Percentiles rank a stretch among this genome's conserved stretches.
Conservation (phyloP, 1,140 invertebrate species). For the Hyles vespertilio region DNA sequence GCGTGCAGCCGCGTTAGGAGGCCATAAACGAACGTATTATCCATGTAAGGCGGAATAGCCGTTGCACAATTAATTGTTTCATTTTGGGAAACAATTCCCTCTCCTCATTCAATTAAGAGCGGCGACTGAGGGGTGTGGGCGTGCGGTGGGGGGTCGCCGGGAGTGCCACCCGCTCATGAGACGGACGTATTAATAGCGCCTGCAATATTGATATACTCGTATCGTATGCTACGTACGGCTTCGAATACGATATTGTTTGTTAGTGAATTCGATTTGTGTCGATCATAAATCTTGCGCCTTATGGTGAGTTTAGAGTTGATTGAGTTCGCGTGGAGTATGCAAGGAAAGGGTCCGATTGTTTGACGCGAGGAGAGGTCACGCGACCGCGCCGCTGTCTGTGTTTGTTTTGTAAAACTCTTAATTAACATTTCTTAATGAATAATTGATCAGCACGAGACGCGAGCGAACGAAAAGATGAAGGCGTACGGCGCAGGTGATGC, state of each 20-base stretch:
- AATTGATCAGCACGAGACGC: constrained; percentile 44
- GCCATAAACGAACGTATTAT: constrained; percentile 75
- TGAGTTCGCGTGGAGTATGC: constrained; percentile 51
- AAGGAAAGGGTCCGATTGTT: constrained; percentile 29
- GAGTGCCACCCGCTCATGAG: constrained; percentile 59
- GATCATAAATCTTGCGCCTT: constrained; percentile 75
- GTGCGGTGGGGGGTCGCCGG: constrained; percentile 23
- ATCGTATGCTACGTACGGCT: constrained; percentile 65
- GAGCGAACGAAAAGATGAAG: constrained; percentile 32
- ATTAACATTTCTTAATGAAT: constrained; percentile 41
- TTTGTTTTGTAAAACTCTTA: constrained; percentile 26
- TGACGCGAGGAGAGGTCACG: background rate
- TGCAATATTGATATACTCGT: constrained; percentile 75
- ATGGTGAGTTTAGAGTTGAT: constrained; percentile 70
- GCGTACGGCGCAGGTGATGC: constrained; percentile 40
- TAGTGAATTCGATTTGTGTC: constrained; percentile 74
- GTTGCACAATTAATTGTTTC: constrained; percentile 76
- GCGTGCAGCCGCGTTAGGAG: constrained; percentile 72
- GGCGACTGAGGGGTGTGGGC: constrained; percentile 58
- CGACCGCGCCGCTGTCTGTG: background rate
- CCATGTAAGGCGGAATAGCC: constrained; percentile 76
- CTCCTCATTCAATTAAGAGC: constrained; percentile 76
- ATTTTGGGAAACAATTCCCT: constrained; percentile 76
- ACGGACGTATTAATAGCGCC: constrained; percentile 74
- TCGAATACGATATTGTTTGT: constrained; percentile 74